Percentiles rank a stretch among this genome's conserved stretches.
phyloP scores from a whole-genome alignment of 2,888 invertebrate species.

The Torymus aiolomorphi region DNA sequence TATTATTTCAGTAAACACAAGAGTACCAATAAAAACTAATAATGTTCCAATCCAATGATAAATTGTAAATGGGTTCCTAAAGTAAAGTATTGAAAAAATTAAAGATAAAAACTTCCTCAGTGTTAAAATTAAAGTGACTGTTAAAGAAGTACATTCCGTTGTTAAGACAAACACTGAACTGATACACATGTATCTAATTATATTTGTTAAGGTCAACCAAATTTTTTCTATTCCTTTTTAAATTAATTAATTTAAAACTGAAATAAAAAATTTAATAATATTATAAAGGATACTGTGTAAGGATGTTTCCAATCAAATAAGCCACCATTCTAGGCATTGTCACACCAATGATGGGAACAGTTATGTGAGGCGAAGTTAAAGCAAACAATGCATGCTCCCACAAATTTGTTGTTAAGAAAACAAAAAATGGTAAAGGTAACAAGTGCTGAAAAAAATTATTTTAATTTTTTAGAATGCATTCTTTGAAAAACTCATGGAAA shows the following conservation, averaged over 20 bases:
- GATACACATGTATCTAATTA: conserved; percentile 87
- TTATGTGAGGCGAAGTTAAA: conserved; percentile 79
- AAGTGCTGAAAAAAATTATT: conserved; percentile 82
- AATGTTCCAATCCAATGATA: conserved; percentile 94
- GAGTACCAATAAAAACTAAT: conserved; percentile 93
- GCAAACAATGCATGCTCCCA: conserved; percentile 86
- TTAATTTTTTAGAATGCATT: background rate
- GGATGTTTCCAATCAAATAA: conserved; percentile 87
- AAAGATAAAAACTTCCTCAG: conserved; percentile 96
- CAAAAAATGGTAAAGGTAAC: conserved; percentile 92
- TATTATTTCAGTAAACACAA: conserved; percentile 91
- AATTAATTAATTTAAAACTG: background rate
- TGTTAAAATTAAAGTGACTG: conserved; percentile 96
- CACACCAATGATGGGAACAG: conserved; percentile 80
- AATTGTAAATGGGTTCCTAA: conserved; percentile 93
- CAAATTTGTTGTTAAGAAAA: conserved; percentile 87
- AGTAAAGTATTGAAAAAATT: conserved; percentile 96
- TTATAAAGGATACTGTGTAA: conserved; percentile 87
- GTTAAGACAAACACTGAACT: conserved; percentile 96
- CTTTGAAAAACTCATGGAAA: conserved; percentile 43
- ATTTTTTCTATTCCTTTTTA: conserved; percentile 4
- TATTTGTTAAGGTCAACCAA: conserved; percentile 63
- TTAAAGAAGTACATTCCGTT: conserved; percentile 94
- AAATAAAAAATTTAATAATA: background rate
- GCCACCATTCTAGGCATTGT: conserved; percentile 85